Evolutionary conservation across 2,797 vertebrate species (phyloP).

Genomic region (Tenualosa ilisha): DNA sequence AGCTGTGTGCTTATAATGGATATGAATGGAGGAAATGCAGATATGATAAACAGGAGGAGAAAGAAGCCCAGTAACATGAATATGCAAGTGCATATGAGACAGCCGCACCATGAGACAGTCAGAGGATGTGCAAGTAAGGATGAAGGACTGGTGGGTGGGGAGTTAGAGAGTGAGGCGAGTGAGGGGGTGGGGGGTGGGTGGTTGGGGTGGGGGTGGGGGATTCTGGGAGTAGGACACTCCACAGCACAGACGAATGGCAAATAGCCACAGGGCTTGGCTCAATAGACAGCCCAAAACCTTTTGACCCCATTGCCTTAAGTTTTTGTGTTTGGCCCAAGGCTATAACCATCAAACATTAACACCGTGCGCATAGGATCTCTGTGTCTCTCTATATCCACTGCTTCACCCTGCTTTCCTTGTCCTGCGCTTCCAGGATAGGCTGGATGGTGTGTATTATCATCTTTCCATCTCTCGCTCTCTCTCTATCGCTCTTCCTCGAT

Average conservation of each 20-base stretch:
- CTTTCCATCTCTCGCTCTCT: background rate
- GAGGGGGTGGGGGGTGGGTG: constrained; percentile 49
- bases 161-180: background rate
- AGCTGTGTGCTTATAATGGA: background rate
- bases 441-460: background rate
- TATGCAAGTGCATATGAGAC: background rate
- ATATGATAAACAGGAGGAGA: background rate
- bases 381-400: constrained; percentile 55
- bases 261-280: constrained; percentile 63
- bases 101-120: background rate
- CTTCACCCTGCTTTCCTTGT: constrained; percentile 35
- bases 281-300: constrained; percentile 68
- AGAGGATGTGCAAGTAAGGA: background rate
- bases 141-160: constrained; percentile 49
- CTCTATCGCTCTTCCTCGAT: constrained; percentile 38
- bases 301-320: constrained; percentile 70
- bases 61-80: background rate
- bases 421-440: constrained; percentile 29
- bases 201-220: constrained; percentile 53
- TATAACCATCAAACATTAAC: constrained; percentile 72
- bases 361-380: constrained; percentile 64
- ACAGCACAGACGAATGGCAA: constrained; percentile 62
- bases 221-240: constrained; percentile 50
- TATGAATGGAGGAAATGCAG: background rate
- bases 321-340: constrained; percentile 68